Evolutionary conservation across 2,797 vertebrate genomes (phyloP), one percentile per base, ranked within the genome.

Genomic region (Epinephelus coioides): DNA sequence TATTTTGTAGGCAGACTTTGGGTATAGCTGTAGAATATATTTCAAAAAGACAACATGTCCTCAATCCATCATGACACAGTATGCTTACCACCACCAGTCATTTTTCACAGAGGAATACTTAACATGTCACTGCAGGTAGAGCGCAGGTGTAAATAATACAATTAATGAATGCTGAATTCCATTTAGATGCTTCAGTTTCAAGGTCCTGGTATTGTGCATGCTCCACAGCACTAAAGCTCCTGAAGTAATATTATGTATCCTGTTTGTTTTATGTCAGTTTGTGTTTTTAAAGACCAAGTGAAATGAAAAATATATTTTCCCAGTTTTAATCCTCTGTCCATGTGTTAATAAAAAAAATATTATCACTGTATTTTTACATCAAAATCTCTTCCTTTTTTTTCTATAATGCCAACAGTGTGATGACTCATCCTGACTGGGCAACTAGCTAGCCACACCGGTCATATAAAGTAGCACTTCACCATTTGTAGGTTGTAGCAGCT

Each of bases 171-270:
- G 40, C n/a, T 27, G 27, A 30, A 57, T 50, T 50, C 30, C 43
- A 63, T 63, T 69, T 56, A 21, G 66, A 64, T 64, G 17, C 18
- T n/a, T 34, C 12, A 5, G 23, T 64, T 64, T 60, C 12, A 60
- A 43, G 38, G 57, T 60, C 38, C 1, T 43, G 13, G 13, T 43
- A 23, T 43, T n/a, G 23, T 19, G 43, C 23, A 65, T 12, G 18
- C 27, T 34, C 12, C 49, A 50, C 34, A 50, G 19, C 3, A 11
- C 19, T 49, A 5, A 51, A 34, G 14, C 49, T 53, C 14, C 47
- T 7, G 21, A 51, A 51, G 21, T 11, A 5, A 44, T 2, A 0
- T 23, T 7, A 15, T 55, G 5, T 54, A 62, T 62, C 3, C 6
- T 62, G 21, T 5, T 46, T 46, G 43, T 40, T 60, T 40, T 6